Base-by-base conservation (phyloP, 1,140 invertebrate species). In the Papilio glaucus region DNA sequence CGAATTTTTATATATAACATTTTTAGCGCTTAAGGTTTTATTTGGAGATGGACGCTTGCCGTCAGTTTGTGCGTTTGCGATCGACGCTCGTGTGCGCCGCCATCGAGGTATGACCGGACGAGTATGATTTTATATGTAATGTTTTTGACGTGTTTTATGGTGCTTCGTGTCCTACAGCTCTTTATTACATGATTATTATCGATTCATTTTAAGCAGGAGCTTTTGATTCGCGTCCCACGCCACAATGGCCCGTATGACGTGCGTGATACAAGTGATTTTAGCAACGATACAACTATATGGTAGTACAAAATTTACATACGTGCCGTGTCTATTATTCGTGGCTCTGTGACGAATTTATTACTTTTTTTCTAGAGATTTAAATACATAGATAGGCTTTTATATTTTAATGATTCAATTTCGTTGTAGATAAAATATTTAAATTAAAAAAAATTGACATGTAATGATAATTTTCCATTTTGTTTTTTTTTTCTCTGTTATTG, bases 111-210 rank as follows among this genome's bases (percentile, higher is more conserved):
- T 69, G 72, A 74, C 70, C 71, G 79, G 76, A 53, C 45, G 60
- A 61, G 69, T 67, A 77, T 79, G 72, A 73, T 82, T 81, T 78
- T 81, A 73, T 79, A 73, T 76, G 68, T 84, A 83, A 82, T 79
- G 63, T 83, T 84, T 77, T 75, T 77, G 71, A 76, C 71, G 82
- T 80, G 81, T 84, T 79, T 82, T 83, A 86, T 86, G 90, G 87
- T 90, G 87, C 87, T 91, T 88, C 78, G 78, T 86, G 81, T 87
- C 76, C 78, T 80, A 82, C 85, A 83, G 84, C 80, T 79, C 74
- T n/a, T n/a, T n/a, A 78, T 81, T 78, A 57, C 49, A 13, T 21
- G 79, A 79, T 80, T 81, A 79, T 80, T 81, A 81, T 71, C 57
- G 74, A 61, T 53, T 74, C 57, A 67, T 71, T 70, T 74, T 73